Evolutionary conservation across 2,888 invertebrate species (phyloP), one percentile per base, ranked within the genome.

Genomic region (Athalia circularis): DNA sequence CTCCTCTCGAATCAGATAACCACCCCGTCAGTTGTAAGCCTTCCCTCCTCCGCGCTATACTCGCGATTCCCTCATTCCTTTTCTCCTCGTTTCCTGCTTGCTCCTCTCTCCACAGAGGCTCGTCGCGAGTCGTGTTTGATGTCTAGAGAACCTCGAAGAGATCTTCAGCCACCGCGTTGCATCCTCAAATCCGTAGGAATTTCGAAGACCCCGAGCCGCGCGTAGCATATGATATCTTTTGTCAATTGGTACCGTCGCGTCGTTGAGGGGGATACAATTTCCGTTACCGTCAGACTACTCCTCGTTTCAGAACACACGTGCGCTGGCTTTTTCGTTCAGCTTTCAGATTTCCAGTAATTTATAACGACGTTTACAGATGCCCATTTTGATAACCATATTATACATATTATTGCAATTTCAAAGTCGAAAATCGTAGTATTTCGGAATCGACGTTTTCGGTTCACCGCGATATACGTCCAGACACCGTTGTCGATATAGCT

Each of bases 1-100:
- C 57, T 54, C 78, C 15, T 74, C 62, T 78, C 72, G 52, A 78
- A 75, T 75, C 72, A 29, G 74, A 54, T 64, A 78, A 78, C 78
- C 78, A 72, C 65, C 48, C 78, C 70, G 78, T 70, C 78, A 72
- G 72, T 72, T 59, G 72, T 72, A 47, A 72, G 59, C 72, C 72
- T 57, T 64, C 50, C 43, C 62, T 74, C 61, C 62, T 75, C 29
- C 15, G 4, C 72, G 13, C 29, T 2, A 29, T 29, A 29, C 29
- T 29, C 29, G 29, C 29, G 29, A 29, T 29, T 29, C 29, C 29
- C 29, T 29, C 29, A 29, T 29, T 29, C 29, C 29, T 29, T 29
- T 29, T 29, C 2, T 29, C 29, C 29, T 29, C 29, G 29, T 29
- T 29, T 29, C 29, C 29, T 29, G 29, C 29, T 29, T 29, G 29